These are phyloP conservation scores for Peromyscus nudipes DNA, from an alignment of 2,797 vertebrate species.

Conservation along the genomic window DNA sequence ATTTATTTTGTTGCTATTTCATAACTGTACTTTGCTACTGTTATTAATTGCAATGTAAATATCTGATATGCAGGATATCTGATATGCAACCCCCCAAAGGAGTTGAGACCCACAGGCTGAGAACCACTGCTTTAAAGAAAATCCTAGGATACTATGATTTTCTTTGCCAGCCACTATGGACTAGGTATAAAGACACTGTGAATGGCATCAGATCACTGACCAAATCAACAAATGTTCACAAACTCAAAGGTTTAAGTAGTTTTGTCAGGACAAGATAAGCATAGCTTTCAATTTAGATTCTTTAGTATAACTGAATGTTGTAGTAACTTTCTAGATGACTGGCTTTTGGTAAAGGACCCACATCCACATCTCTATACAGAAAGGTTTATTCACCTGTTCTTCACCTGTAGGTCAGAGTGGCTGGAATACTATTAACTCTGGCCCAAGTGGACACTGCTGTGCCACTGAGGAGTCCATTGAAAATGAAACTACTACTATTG, in stretches of 20 bases:
- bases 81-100: neutral
- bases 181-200: conserved; percentile 21
- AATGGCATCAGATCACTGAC: conserved; percentile 38
- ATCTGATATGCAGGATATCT: neutral
- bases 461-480: neutral
- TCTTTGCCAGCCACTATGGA: conserved; percentile 18
- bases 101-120: neutral
- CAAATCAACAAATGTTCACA: conserved; percentile 48
- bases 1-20: neutral
- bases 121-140: neutral
- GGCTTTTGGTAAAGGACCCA: conserved; percentile 35
- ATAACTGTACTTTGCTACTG: neutral
- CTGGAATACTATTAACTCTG: neutral
- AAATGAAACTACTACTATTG: conserved; percentile 43
- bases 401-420: neutral
- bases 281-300: conserved; percentile 25
- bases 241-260: conserved; percentile 6
- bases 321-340: conserved; percentile 30
- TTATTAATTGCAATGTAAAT: neutral
- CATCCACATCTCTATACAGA: neutral
- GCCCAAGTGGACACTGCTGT: conserved; percentile 29
- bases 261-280: conserved; percentile 27
- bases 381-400: conserved; percentile 26
- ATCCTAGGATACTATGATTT: conserved; percentile 32
- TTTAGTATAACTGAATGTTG: conserved; percentile 15